Conservation (phyloP, 2,113 vertebrate species). For the Chloropsis hardwickii region DNA sequence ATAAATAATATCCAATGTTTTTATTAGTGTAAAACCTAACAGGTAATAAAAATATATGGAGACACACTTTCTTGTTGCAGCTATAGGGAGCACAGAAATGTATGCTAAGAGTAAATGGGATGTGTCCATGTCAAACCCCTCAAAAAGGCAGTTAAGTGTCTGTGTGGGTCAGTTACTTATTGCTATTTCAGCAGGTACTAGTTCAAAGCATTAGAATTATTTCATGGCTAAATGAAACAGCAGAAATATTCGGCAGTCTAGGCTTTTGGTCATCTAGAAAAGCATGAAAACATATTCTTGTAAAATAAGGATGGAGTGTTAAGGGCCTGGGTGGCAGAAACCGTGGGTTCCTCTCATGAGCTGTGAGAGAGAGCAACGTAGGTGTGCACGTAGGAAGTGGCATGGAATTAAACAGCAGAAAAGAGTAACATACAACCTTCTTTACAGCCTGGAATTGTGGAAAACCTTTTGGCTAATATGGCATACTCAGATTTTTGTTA, state of each 20-base stretch:
- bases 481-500: neutral
- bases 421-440: neutral
- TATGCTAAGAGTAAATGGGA: neutral
- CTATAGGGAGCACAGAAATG: neutral
- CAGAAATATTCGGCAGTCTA: neutral
- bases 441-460: neutral
- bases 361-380: neutral
- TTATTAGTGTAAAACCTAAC: slow-evolving; percentile 31
- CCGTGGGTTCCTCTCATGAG: neutral
- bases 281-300: neutral
- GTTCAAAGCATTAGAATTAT: neutral
- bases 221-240: neutral
- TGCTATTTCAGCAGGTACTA: neutral
- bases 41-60: slow-evolving; percentile 36
- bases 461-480: neutral
- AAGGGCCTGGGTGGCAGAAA: neutral
- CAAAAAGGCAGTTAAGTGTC: neutral
- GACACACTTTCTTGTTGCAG: neutral
- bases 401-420: neutral
- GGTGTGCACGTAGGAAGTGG: neutral
- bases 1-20: slow-evolving; percentile 52
- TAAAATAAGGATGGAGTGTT: neutral
- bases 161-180: neutral
- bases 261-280: neutral
- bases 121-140: neutral